These are phyloP conservation scores for Myotis yumanensis DNA, from an alignment of 2,113 vertebrate genomes.

Conservation along the genomic window DNA sequence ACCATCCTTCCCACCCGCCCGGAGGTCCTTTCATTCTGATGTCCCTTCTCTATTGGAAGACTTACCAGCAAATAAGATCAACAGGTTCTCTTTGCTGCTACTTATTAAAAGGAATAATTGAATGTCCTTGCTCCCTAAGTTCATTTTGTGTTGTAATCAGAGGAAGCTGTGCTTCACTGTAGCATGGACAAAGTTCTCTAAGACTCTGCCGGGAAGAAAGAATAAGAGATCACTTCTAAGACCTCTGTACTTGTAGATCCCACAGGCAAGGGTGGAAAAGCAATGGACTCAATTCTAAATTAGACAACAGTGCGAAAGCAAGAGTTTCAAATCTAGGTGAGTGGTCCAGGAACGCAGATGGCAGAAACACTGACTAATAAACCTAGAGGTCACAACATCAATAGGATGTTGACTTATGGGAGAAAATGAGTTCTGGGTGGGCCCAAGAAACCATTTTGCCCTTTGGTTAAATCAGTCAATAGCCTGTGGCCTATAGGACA, in stretches of 20 bases:
- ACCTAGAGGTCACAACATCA: neutral
- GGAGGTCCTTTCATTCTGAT: neutral
- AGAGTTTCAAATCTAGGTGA: neutral
- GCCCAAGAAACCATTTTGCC: neutral
- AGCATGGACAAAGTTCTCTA: neutral
- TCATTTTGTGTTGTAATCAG: neutral
- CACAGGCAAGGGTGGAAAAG: neutral
- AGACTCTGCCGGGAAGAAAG: neutral
- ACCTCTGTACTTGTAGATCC: neutral
- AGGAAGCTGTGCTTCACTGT: neutral
- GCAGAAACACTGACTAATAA: neutral
- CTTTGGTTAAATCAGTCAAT: neutral
- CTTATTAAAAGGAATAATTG: neutral
- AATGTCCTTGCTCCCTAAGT: neutral
- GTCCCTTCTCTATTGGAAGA: neutral
- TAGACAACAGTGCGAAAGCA: neutral
- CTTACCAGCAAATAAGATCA: neutral
- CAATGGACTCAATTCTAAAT: neutral
- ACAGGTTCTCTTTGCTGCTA: neutral
- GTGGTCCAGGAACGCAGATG: neutral
- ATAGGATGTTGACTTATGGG: neutral
- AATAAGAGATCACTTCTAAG: neutral
- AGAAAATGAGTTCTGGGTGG: neutral
- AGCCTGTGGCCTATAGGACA: neutral
- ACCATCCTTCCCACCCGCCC: neutral